phyloP scores from a whole-genome alignment of 2,797 vertebrate species.

The Acrossocheilus fasciatus region DNA sequence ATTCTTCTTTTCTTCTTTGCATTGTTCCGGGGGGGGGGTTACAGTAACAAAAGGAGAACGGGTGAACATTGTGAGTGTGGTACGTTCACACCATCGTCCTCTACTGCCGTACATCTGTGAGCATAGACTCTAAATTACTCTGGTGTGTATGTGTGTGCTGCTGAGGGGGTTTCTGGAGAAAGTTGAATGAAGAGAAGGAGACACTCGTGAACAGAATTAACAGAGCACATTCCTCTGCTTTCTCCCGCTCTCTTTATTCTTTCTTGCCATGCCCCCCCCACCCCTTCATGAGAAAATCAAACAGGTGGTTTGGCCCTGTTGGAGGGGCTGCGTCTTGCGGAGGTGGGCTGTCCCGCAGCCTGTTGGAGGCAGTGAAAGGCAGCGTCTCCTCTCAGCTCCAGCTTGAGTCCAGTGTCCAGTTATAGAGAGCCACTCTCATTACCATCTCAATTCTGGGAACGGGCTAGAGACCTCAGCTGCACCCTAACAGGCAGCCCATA shows the following conservation, averaged over 20 bases:
- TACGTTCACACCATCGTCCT: constrained; percentile 50
- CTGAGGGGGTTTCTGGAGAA: constrained; percentile 73
- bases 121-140: constrained; percentile 51
- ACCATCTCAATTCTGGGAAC: constrained; percentile 90
- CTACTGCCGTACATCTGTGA: constrained; percentile 54
- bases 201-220: constrained; percentile 82
- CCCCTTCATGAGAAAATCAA: constrained; percentile 85
- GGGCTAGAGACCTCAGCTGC: constrained; percentile 81
- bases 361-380: constrained; percentile 84
- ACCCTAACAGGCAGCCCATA: constrained; percentile 84
- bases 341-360: constrained; percentile 82
- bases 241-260: constrained; percentile 62
- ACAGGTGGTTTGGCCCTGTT: constrained; percentile 85
- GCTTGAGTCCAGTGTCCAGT: constrained; percentile 80
- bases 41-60: constrained; percentile 71
- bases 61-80: constrained; percentile 69
- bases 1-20: constrained; percentile 74
- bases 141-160: constrained; percentile 49
- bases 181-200: constrained; percentile 80
- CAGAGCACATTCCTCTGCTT: constrained; percentile 83
- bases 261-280: constrained; percentile 61
- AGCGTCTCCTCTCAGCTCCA: constrained; percentile 73
- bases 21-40: constrained; percentile 70
- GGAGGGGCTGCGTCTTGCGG: constrained; percentile 78
- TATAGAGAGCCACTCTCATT: constrained; percentile 85